phyloP scores from a whole-genome alignment of 2,888 invertebrate genomes.

The Rhimphoctona megacephalus region DNA sequence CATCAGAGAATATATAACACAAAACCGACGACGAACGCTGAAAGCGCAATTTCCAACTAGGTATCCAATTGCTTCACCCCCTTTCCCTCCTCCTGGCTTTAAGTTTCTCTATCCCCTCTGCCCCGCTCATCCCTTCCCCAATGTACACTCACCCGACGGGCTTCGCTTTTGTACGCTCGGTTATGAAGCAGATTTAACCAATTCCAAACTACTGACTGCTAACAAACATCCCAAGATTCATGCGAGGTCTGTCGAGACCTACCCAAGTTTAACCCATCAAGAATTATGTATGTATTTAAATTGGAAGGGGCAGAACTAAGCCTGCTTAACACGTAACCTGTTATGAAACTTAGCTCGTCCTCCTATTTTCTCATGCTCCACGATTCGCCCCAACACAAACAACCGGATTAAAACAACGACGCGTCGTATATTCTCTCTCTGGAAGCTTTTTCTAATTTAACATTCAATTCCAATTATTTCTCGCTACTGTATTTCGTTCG shows the following conservation, averaged over 20 bases:
- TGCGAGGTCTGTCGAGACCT: constrained; percentile 43
- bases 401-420: background rate
- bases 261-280: background rate
- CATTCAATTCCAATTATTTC: background rate
- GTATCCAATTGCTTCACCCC: constrained; percentile 58
- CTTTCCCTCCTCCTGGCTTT: constrained; percentile 48
- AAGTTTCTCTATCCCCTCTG: constrained; percentile 14
- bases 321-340: background rate
- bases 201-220: constrained; percentile 35
- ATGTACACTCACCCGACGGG: constrained; percentile 7
- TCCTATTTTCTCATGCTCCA: background rate
- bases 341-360: background rate
- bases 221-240: constrained; percentile 10
- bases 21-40: constrained; percentile 52
- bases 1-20: constrained; percentile 49
- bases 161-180: constrained; percentile 12
- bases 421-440: background rate
- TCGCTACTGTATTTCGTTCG: background rate
- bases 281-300: constrained; percentile 1
- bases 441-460: background rate
- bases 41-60: constrained; percentile 68
- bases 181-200: constrained; percentile 31
- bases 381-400: constrained; percentile 1
- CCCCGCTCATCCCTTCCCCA: constrained; percentile 6
- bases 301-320: constrained; percentile 6